Conservation (phyloP, 2,797 vertebrate genomes). For the Pipistrellus nathusii region DNA sequence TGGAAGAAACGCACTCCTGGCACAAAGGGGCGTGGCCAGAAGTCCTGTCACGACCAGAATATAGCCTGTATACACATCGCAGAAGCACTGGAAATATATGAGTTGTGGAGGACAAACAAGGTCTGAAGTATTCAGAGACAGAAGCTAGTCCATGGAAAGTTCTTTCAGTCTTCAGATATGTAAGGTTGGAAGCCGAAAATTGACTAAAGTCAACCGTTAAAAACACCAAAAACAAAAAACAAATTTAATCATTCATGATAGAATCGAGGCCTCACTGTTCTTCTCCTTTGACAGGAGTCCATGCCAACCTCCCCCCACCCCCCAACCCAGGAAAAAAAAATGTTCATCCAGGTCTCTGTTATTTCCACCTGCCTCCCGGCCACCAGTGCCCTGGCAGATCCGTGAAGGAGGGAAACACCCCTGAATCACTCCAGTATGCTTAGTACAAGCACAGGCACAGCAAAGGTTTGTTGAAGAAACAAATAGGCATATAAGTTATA, state of each 20-base stretch:
- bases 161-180: neutral
- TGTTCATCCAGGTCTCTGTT: neutral
- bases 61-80: accelerated
- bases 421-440: neutral
- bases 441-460: neutral
- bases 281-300: neutral
- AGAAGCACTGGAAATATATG: neutral
- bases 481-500: neutral
- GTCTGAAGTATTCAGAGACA: neutral
- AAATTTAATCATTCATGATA: neutral
- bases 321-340: neutral
- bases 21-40: neutral
- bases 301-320: neutral
- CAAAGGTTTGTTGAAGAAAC: neutral
- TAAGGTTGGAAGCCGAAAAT: neutral
- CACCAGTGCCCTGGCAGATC: neutral
- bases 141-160: neutral
- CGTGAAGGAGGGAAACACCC: neutral
- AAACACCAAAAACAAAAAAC: neutral
- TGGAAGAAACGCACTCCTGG: neutral
- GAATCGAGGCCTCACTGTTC: neutral
- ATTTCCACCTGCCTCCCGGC: neutral
- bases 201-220: no score
- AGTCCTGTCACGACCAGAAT: neutral
- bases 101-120: neutral